A percentile compares a stretch with the other conserved stretches of the same genome.
phyloP scores from a whole-genome alignment of 2,113 vertebrate genomes.

The Panthera uncia region DNA sequence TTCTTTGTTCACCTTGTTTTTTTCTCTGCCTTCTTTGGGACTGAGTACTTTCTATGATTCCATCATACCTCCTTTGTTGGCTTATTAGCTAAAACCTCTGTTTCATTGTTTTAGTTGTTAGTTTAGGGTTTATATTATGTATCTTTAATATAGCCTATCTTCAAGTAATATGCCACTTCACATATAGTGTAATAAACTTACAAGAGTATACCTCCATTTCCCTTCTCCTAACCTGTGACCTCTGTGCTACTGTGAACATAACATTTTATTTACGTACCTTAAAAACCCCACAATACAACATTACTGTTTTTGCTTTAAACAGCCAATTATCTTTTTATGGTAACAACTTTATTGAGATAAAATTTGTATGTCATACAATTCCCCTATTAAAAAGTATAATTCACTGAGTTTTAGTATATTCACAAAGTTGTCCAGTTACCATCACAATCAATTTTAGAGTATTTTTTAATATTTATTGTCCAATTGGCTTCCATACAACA shows the following conservation, averaged over 20 bases:
- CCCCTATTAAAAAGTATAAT: not conserved
- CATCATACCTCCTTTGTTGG: not conserved
- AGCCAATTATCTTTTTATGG: not conserved
- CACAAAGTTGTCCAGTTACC: not conserved
- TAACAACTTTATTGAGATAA: slow-evolving; percentile 4
- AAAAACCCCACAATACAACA: not conserved
- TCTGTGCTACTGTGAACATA: not conserved
- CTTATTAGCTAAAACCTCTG: not conserved
- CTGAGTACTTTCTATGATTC: not conserved
- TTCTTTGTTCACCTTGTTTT: not conserved
- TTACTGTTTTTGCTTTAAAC: not conserved
- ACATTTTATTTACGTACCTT: not conserved
- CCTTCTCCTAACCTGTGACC: not conserved
- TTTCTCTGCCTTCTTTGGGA: not conserved
- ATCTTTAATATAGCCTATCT: not conserved
- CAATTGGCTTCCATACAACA: no score
- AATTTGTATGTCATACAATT: not conserved
- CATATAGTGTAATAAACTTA: not conserved
- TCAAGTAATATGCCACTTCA: not conserved
- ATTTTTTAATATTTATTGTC: not conserved
- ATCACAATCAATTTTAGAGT: not conserved
- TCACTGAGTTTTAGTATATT: not conserved
- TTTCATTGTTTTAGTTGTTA: slow-evolving; percentile 16
- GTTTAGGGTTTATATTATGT: not conserved
- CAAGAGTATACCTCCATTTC: not conserved